Percentiles rank a stretch among this genome's conserved stretches.
Conservation (phyloP, 2,888 invertebrate species). For the Drosophila maculinotata region DNA sequence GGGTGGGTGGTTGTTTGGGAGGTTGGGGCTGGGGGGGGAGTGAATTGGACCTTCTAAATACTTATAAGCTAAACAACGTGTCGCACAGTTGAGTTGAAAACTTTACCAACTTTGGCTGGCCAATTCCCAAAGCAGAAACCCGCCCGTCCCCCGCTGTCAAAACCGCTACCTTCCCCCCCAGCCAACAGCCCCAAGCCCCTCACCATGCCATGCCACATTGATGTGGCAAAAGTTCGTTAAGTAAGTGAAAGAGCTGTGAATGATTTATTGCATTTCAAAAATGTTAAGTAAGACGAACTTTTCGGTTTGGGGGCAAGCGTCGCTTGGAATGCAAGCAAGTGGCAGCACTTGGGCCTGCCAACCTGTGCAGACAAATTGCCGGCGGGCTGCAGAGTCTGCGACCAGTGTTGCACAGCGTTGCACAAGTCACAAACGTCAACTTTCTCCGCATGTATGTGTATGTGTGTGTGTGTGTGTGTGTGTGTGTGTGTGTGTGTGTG, state of each 20-base stretch:
- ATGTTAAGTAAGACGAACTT: conserved; percentile 67
- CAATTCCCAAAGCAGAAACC: conserved; percentile 37
- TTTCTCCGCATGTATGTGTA: not conserved
- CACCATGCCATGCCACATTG: conserved; percentile 11
- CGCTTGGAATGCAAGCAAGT: conserved; percentile 21
- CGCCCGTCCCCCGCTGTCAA: conserved; percentile 8
- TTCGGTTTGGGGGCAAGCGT: conserved; percentile 4
- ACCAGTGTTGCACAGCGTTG: conserved; percentile 33
- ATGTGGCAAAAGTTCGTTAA: conserved; percentile 78
- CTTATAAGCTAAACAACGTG: conserved; percentile 64
- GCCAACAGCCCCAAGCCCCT: not conserved
- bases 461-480: not conserved
- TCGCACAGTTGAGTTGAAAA: conserved; percentile 62
- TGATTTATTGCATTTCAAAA: conserved; percentile 81
- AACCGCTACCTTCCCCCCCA: not conserved
- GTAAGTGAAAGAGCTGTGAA: conserved; percentile 81
- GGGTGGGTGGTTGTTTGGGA: not conserved
- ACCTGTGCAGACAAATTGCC: conserved; percentile 50
- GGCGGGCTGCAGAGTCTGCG: conserved; percentile 20
- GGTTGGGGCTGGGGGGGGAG: not conserved
- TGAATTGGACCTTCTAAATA: conserved; percentile 42
- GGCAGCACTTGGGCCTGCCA: conserved; percentile 47
- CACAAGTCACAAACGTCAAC: conserved; percentile 35
- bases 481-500: not conserved
- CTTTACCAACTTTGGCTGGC: conserved; percentile 59